A percentile compares a stretch with the other conserved stretches of the same genome.
These are phyloP conservation scores for Cydia splendana DNA, from an alignment of 1,140 invertebrate genomes.

Conservation along the genomic window DNA sequence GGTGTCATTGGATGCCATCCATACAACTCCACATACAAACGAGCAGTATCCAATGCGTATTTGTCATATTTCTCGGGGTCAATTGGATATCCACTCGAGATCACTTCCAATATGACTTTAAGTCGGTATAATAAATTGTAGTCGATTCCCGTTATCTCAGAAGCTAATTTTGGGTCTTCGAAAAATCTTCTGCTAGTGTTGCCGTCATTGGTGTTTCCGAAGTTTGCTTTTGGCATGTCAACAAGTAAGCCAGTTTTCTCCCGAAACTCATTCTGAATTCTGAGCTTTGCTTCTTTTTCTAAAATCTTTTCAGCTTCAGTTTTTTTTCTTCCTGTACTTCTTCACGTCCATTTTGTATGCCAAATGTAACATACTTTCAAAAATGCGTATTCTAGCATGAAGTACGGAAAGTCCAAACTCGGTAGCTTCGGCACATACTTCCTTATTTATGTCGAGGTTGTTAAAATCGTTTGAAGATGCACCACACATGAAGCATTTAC, in stretches of 20 bases:
- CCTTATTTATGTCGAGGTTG: slow-evolving; percentile 44
- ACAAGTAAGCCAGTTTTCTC: too few species aligned
- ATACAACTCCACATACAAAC: neutral
- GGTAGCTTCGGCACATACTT: slow-evolving; percentile 35
- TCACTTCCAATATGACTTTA: neutral
- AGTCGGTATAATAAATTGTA: neutral
- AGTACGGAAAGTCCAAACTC: slow-evolving; percentile 62
- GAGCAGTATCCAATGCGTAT: neutral
- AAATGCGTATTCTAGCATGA: slow-evolving; percentile 45
- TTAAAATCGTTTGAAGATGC: slow-evolving; percentile 67
- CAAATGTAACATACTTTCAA: slow-evolving; percentile 59
- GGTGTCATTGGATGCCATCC: neutral
- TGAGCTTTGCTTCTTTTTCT: too few species aligned
- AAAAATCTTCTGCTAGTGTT: too few species aligned
- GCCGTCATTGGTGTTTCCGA: too few species aligned
- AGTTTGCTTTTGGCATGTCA: too few species aligned
- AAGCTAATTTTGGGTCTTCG: too few species aligned
- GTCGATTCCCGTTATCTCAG: too few species aligned
- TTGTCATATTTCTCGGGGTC: neutral
- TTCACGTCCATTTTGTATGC: slow-evolving; percentile 51
- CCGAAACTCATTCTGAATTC: too few species aligned
- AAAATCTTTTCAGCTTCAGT: slow-evolving; percentile 22
- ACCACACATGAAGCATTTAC: slow-evolving; percentile 65
- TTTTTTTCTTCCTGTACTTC: slow-evolving; percentile 43
- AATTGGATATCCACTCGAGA: neutral